Evolutionary conservation across 1,140 invertebrate genomes (phyloP).

Genomic region (Vanessa tameamea): DNA sequence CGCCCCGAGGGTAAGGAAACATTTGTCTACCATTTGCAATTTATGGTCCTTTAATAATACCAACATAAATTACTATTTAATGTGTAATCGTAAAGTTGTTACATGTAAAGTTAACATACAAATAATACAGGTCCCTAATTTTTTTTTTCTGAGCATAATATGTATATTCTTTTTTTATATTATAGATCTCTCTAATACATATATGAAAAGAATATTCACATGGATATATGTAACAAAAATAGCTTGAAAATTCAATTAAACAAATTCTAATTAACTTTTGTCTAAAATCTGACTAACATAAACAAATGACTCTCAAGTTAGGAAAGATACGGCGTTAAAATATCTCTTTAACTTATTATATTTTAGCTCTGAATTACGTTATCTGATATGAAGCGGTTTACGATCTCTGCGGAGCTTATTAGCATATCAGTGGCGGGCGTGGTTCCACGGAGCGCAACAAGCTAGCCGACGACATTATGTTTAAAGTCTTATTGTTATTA

Average conservation of each 20-base stretch:
- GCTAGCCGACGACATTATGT: slow-evolving; percentile 20
- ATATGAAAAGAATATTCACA: too few relatives aligned
- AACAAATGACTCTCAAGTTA: slow-evolving; percentile 34
- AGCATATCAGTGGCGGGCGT: slow-evolving; percentile 69
- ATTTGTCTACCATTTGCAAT: slow-evolving; percentile 38
- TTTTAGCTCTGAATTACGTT: slow-evolving; percentile 61
- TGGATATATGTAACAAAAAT: neutral
- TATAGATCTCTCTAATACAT: too few relatives aligned
- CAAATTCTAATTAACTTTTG: slow-evolving; percentile 11
- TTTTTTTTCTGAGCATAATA: too few relatives aligned
- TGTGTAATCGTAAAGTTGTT: neutral
- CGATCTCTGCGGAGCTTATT: slow-evolving; percentile 64
- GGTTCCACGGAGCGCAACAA: slow-evolving; percentile 53
- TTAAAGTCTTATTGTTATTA: neutral
- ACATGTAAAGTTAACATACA: neutral
- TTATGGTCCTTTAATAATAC: slow-evolving; percentile 13
- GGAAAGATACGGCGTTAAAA: slow-evolving; percentile 34
- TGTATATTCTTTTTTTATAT: too few relatives aligned
- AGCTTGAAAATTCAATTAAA: slow-evolving; percentile 8
- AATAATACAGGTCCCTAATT: too few relatives aligned
- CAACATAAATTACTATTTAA: neutral
- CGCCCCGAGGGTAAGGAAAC: slow-evolving; percentile 46
- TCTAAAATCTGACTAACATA: slow-evolving; percentile 13
- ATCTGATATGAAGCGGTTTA: slow-evolving; percentile 72
- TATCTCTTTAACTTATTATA: slow-evolving; percentile 53